Evolutionary conservation across 2,888 invertebrate species (phyloP).

Genomic region (Archaeoteleia sp.): DNA sequence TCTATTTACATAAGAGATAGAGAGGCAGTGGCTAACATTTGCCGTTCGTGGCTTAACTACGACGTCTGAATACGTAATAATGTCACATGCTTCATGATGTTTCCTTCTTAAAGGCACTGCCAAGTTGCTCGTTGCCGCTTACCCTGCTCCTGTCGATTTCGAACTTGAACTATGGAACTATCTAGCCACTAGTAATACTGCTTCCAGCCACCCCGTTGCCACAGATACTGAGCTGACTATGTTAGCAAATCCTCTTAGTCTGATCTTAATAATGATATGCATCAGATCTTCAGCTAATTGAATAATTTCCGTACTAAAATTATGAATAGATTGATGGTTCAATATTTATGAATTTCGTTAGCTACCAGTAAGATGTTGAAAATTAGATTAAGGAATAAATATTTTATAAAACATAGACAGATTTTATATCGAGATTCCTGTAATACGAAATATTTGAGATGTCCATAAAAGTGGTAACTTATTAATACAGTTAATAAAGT

Average conservation of each 20-base stretch:
- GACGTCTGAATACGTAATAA: constrained; percentile 39
- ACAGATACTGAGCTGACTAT: constrained; percentile 25
- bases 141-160: constrained; percentile 35
- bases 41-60: constrained; percentile 53
- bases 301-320: constrained; percentile 67
- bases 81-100: constrained; percentile 41
- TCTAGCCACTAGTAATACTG: constrained; percentile 26
- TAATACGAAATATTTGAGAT: no score
- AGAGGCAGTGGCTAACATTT: constrained; percentile 60
- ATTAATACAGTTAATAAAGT: no score
- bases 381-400: constrained; percentile 1
- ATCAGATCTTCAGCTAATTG: constrained; percentile 68
- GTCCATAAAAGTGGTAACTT: no score
- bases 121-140: constrained; percentile 21
- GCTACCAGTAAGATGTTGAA: no score
- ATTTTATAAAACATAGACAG: constrained; percentile 8
- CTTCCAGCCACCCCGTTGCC: constrained; percentile 30
- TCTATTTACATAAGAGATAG: constrained; percentile 68
- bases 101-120: constrained; percentile 40
- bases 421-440: no score
- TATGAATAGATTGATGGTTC: constrained; percentile 22
- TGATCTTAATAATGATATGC: constrained; percentile 66
- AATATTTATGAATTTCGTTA: constrained; percentile 24
- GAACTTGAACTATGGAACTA: constrained; percentile 37
- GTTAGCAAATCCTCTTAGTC: constrained; percentile 68